Evolutionary conservation across 2,113 vertebrate species (phyloP).

Genomic region (Eulemur macaco): DNA sequence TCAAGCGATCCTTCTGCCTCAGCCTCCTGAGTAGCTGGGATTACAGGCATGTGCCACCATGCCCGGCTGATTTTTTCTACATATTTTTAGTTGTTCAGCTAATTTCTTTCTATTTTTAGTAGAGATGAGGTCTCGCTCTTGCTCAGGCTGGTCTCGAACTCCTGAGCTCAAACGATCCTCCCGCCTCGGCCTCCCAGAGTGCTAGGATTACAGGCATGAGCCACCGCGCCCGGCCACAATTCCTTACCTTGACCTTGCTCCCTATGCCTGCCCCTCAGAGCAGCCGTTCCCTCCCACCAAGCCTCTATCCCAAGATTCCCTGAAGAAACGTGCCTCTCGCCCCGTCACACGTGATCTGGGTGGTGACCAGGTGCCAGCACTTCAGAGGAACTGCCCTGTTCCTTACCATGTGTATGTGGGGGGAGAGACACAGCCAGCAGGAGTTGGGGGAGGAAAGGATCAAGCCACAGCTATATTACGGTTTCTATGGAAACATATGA

Average conservation of each 20-base stretch:
- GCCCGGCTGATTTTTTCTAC: no score
- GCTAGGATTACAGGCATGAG: no score
- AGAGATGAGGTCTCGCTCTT: no score
- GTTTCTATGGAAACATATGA: neutral
- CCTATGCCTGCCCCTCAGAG: neutral
- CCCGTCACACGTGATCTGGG: rapidly evolving
- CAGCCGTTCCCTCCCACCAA: neutral
- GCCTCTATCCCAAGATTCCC: neutral
- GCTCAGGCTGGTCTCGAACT: no score
- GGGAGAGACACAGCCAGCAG: neutral
- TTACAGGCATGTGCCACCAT: no score
- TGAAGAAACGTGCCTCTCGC: neutral
- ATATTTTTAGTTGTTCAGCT: no score
- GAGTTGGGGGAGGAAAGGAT: neutral
- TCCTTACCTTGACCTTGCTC: neutral
- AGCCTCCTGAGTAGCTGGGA: no score
- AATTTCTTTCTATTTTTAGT: no score
- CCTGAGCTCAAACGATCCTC: no score
- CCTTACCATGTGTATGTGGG: neutral
- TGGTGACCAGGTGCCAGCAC: neutral
- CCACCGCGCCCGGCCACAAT: no score
- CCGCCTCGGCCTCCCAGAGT: no score
- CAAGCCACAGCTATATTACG: neutral
- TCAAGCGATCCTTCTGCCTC: no score
- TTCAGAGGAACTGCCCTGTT: neutral